Evolutionary conservation across 2,888 invertebrate genomes (phyloP).

Genomic region (Drosophila paracracens): DNA sequence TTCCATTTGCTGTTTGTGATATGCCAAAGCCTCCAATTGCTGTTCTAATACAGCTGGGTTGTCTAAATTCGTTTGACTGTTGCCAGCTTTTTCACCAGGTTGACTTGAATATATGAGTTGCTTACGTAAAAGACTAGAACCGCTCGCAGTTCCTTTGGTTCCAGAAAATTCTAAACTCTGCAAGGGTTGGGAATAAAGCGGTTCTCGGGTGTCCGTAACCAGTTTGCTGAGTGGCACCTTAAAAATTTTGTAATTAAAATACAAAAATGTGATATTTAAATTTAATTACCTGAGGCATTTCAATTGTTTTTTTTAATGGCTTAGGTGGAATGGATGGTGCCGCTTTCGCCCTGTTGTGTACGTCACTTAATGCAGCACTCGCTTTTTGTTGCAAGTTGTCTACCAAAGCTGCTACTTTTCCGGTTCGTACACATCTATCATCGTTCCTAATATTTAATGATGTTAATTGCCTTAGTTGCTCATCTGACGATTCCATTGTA

Average conservation of each 20-base stretch:
- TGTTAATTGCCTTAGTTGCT: slow-evolving; percentile 89
- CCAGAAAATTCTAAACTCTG: slow-evolving; percentile 84
- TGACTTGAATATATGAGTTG: slow-evolving; percentile 51
- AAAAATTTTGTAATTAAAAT: slow-evolving; percentile 3
- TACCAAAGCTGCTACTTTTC: slow-evolving; percentile 47
- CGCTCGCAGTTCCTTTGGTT: slow-evolving; percentile 12
- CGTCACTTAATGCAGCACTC: slow-evolving; percentile 45
- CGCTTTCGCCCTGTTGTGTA: slow-evolving; percentile 86
- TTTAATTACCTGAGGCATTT: slow-evolving; percentile 85
- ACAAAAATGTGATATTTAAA: not conserved
- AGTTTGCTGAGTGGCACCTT: slow-evolving; percentile 91
- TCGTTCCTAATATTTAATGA: slow-evolving; percentile 85
- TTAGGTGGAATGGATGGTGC: slow-evolving; percentile 93
- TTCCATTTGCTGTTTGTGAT: slow-evolving; percentile 85
- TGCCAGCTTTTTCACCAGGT: slow-evolving; percentile 46
- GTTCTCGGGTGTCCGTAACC: slow-evolving; percentile 89
- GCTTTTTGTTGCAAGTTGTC: slow-evolving; percentile 49
- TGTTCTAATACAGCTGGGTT: slow-evolving; percentile 84
- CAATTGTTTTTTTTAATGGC: slow-evolving; percentile 87
- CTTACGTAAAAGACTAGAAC: slow-evolving; percentile 61
- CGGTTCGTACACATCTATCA: slow-evolving; percentile 34
- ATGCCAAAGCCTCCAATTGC: slow-evolving; percentile 83
- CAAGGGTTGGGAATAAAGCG: slow-evolving; percentile 90
- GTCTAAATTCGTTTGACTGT: slow-evolving; percentile 80
- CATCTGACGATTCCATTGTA: slow-evolving; percentile 88